These are phyloP conservation scores for Digitonthophagus gazella DNA, from an alignment of 2,888 invertebrate genomes.

Conservation along the genomic window DNA sequence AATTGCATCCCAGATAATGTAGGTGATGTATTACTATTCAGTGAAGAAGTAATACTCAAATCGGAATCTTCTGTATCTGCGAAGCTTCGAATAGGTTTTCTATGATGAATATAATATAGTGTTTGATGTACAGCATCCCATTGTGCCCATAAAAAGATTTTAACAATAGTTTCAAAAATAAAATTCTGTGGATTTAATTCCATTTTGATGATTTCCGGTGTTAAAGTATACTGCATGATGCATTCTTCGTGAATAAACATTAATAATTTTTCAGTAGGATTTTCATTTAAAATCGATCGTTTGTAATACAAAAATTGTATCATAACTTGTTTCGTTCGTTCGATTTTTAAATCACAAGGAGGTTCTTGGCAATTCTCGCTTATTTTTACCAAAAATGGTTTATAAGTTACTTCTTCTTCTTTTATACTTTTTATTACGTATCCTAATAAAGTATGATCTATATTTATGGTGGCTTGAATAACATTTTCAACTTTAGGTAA, in stretches of 20 bases:
- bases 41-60: slow-evolving; percentile 57
- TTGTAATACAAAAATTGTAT: slow-evolving; percentile 74
- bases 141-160: slow-evolving; percentile 81
- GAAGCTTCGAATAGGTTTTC: slow-evolving; percentile 66
- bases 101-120: slow-evolving; percentile 79
- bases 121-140: slow-evolving; percentile 80
- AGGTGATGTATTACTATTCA: slow-evolving; percentile 53
- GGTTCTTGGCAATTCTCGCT: slow-evolving; percentile 49
- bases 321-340: slow-evolving; percentile 71
- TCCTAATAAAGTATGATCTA: slow-evolving; percentile 63
- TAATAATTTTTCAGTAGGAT: slow-evolving; percentile 63
- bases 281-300: slow-evolving; percentile 46
- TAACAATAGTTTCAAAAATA: slow-evolving; percentile 55
- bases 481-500: slow-evolving; percentile 65
- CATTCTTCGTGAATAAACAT: slow-evolving; percentile 77
- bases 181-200: background rate
- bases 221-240: slow-evolving; percentile 39
- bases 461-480: slow-evolving; percentile 78
- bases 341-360: slow-evolving; percentile 53
- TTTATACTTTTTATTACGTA: slow-evolving; percentile 63
- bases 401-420: slow-evolving; percentile 53
- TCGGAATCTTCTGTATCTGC: slow-evolving; percentile 64
- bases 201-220: slow-evolving; percentile 44
- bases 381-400: slow-evolving; percentile 62
- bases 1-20: slow-evolving; percentile 82